Evolutionary conservation across 2,888 invertebrate genomes (phyloP), one percentile per base, ranked within the genome.

Genomic region (Anodontia alba): DNA sequence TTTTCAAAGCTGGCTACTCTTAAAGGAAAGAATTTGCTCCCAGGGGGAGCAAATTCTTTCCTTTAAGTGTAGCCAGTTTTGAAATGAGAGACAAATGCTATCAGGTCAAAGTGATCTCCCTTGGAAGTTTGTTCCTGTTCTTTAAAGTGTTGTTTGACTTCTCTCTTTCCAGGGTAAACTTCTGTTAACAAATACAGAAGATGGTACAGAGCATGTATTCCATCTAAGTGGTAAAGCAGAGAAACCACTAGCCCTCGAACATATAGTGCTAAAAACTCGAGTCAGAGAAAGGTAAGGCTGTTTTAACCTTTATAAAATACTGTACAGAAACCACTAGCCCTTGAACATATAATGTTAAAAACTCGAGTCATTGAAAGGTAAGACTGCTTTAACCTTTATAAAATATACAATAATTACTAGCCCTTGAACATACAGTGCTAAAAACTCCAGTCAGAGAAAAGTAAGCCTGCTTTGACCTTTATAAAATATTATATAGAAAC

Each of bases 221-320:
- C 85, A 90, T 43, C 83, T 94, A 67, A 81, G 72, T 67, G 94
- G 94, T 0, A 85, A 85, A 31, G 94, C 92, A 0, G 89, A 92
- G 80, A 93, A 93, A 86, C 94, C 94, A 20, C 89, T 93, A 31
- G 92, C 94, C n/a, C 86, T 94, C 38, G 94, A 94, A 51, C 89
- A 91, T 67, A 86, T 94, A 26, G 83, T 87, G 62, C 78, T 94
- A n/a, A 88, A 90, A 36, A 90, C 92, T 76, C 90, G 88, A 62
- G 94, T 92, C 69, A 93, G 93, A 75, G 89, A 93, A 79, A 89
- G 85, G 94, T 93, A 77, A 89, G 90, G 51, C 38, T 38, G 38
- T 38, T 38, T 12, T n/a, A n/a, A 2, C 43, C 8, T 54, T 72
- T 15, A 15, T 43, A 17, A n/a, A n/a, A n/a, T n/a, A n/a, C n/a